Conservation (phyloP, 2,113 vertebrate species). For the Centropus unirufus region DNA sequence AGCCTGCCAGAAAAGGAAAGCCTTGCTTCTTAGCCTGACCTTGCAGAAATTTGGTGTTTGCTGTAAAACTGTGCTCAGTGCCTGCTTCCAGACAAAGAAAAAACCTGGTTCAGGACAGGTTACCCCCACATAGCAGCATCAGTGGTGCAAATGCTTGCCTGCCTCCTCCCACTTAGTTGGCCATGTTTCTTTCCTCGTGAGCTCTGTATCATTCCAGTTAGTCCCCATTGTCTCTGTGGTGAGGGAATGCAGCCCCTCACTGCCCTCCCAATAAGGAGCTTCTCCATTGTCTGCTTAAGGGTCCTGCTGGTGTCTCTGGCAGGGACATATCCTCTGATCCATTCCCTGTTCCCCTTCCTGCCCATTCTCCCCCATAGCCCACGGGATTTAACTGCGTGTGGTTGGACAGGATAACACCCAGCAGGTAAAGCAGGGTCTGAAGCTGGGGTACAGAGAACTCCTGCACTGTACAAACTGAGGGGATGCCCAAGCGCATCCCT, state of each 20-base stretch:
- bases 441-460: background rate
- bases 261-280: background rate
- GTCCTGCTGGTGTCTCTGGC: background rate
- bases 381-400: background rate
- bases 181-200: rapidly evolving
- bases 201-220: background rate
- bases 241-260: rapidly evolving
- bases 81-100: background rate
- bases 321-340: background rate
- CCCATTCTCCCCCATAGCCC: rapidly evolving
- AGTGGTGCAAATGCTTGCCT: background rate
- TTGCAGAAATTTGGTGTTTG: background rate
- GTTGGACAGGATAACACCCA: background rate
- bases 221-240: background rate
- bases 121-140: background rate
- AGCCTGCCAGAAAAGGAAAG: background rate
- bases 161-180: background rate
- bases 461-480: background rate
- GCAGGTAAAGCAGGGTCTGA: background rate
- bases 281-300: background rate
- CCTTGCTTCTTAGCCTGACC: background rate
- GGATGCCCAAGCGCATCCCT: background rate
- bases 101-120: background rate
- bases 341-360: background rate
- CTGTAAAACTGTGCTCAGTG: background rate